phyloP scores from a whole-genome alignment of 2,888 invertebrate species.

The Dorcus parallelipipedus region DNA sequence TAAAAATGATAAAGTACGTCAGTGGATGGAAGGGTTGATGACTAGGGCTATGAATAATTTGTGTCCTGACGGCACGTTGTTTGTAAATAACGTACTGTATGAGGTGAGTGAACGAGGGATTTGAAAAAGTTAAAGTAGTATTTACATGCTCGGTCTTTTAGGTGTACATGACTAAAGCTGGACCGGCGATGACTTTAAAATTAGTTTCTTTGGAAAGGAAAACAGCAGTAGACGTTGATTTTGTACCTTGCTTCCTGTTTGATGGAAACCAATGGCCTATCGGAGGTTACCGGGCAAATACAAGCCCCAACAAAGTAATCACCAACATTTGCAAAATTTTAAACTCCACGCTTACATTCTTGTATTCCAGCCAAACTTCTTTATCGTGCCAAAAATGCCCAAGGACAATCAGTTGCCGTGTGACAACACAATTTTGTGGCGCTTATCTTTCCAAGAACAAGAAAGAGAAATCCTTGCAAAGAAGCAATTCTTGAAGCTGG shows the following conservation, averaged over 20 bases:
- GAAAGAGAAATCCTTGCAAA: constrained; percentile 53
- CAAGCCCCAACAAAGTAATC: constrained; percentile 28
- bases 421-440: constrained; percentile 48
- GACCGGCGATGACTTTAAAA: constrained; percentile 57
- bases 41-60: constrained; percentile 46
- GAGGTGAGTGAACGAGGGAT: constrained; percentile 32
- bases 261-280: constrained; percentile 36
- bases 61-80: background rate
- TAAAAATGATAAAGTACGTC: constrained; percentile 51
- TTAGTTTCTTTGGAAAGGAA: constrained; percentile 30
- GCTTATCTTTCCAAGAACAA: constrained; percentile 57
- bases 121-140: background rate
- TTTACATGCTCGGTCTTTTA: constrained; percentile 34
- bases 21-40: constrained; percentile 56
- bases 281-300: constrained; percentile 36
- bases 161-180: constrained; percentile 47
- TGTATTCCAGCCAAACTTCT: constrained; percentile 44
- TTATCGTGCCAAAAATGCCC: constrained; percentile 55
- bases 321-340: background rate
- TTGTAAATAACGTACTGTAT: constrained; percentile 11
- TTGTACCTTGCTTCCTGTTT: constrained; percentile 41
- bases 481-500: constrained; percentile 48
- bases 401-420: constrained; percentile 33
- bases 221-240: constrained; percentile 49
- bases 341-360: background rate